Evolutionary conservation across 2,113 vertebrate genomes (phyloP).

Genomic region (Chaetorhynchus papuensis): DNA sequence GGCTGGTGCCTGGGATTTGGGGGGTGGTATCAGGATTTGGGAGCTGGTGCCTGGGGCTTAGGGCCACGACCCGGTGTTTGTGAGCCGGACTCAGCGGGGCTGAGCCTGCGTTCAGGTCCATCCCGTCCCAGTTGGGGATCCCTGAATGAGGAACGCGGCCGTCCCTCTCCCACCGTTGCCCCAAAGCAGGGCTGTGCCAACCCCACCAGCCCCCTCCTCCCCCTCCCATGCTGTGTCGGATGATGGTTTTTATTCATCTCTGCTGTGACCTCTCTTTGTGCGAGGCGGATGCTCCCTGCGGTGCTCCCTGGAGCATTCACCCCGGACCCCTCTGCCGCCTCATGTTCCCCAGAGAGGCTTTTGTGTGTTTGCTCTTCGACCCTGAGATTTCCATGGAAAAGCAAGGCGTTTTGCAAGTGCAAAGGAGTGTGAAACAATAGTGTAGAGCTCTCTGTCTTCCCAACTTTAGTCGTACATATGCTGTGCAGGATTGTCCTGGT

Average conservation of each 20-base stretch:
- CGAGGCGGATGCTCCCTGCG: background rate
- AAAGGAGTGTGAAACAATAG: background rate
- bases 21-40: background rate
- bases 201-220: background rate
- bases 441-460: rapidly evolving
- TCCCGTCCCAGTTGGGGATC: rapidly evolving
- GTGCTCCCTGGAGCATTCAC: background rate
- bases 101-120: rapidly evolving
- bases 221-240: background rate
- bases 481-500: no score
- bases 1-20: background rate
- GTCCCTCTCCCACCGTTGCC: rapidly evolving
- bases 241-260: background rate
- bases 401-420: background rate
- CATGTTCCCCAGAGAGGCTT: background rate
- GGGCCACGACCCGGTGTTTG: no score
- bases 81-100: rapidly evolving
- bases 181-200: background rate
- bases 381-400: background rate
- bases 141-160: rapidly evolving
- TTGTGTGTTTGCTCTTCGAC: background rate
- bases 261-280: background rate
- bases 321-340: background rate
- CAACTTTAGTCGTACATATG: rapidly evolving
- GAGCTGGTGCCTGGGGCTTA: background rate